Evolutionary conservation across 2,113 vertebrate genomes (phyloP).

Genomic region (Bungarus multicinctus): DNA sequence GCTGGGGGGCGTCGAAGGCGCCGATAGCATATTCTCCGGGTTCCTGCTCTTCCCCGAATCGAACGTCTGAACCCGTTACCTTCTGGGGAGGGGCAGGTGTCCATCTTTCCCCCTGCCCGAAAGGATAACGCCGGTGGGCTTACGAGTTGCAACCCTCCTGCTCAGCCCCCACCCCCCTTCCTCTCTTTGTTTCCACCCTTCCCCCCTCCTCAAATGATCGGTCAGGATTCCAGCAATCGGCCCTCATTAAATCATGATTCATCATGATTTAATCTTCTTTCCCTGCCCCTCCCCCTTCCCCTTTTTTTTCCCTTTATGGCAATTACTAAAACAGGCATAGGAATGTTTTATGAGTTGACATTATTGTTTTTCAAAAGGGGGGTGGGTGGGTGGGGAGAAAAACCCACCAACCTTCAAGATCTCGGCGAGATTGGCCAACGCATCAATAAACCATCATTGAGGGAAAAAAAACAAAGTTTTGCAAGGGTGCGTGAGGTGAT

Average conservation of each 20-base stretch:
- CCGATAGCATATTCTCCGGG: slow-evolving; percentile 79
- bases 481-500: background rate
- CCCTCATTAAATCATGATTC: too few species aligned
- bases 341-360: too few species aligned
- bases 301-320: too few species aligned
- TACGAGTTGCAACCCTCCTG: background rate
- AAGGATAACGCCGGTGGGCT: background rate
- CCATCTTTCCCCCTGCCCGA: background rate
- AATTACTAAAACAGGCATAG: too few species aligned
- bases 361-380: background rate
- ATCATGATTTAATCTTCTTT: too few species aligned
- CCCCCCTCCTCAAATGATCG: too few species aligned
- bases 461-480: background rate
- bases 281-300: too few species aligned
- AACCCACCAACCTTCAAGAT: background rate
- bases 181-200: background rate
- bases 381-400: too few species aligned
- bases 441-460: background rate
- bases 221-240: too few species aligned
- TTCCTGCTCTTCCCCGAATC: slow-evolving; percentile 75
- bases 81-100: too few species aligned
- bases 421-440: background rate
- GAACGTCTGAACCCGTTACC: fast-evolving
- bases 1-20: slow-evolving; percentile 65
- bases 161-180: background rate